A percentile compares a stretch with the other conserved stretches of the same genome.
phyloP scores from a whole-genome alignment of 2,113 vertebrate genomes.

The Epinephelus lanceolatus region DNA sequence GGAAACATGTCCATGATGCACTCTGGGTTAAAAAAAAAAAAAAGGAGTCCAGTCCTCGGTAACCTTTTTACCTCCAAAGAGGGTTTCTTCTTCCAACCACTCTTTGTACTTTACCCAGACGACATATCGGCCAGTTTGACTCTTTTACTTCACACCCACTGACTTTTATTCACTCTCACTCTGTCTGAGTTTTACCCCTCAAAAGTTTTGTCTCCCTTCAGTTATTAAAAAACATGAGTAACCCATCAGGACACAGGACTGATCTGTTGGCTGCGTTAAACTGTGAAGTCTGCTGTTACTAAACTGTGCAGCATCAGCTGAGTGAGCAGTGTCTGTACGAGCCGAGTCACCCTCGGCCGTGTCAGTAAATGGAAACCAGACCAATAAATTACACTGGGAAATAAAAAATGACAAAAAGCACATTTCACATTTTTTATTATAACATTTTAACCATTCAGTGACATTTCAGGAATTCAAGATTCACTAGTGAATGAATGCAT shows the following conservation, averaged over 20 bases:
- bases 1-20: slow-evolving; percentile 21
- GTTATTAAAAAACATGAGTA: not conserved
- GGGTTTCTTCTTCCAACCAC: slow-evolving; percentile 39
- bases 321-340: not conserved
- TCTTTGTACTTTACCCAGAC: slow-evolving; percentile 80
- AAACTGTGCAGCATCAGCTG: slow-evolving; percentile 9
- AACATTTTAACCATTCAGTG: slow-evolving; percentile 95
- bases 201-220: not conserved
- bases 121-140: not conserved
- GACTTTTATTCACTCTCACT: not conserved
- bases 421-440: slow-evolving; percentile 99
- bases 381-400: slow-evolving; percentile 92
- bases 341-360: slow-evolving; percentile 13
- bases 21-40: not conserved
- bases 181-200: slow-evolving; percentile 2
- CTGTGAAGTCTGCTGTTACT: not conserved
- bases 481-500: slow-evolving; percentile 65
- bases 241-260: slow-evolving; percentile 7
- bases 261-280: slow-evolving; percentile 19
- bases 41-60: not conserved
- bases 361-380: slow-evolving; percentile 59
- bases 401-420: slow-evolving; percentile 99
- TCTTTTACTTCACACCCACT: not conserved
- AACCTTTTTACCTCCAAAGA: slow-evolving; percentile 79
- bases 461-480: slow-evolving; percentile 88